Base-by-base conservation (phyloP, 1,140 invertebrate genomes). In the Dysdera silvatica region DNA sequence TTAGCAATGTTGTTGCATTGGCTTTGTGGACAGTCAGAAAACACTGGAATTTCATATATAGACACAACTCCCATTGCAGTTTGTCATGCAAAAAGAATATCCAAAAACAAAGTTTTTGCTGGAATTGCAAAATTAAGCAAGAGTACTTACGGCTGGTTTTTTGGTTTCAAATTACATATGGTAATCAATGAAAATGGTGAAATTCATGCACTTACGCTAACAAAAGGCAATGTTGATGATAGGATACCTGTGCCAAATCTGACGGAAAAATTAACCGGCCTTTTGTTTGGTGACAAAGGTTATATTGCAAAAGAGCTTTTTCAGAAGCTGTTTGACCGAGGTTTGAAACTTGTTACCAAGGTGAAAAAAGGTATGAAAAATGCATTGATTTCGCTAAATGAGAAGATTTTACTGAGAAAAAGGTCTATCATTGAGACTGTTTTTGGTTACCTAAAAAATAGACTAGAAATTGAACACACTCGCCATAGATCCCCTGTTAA, bases 111-210 rank as follows among this genome's bases (percentile, higher is more conserved):
- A 20, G 37, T 20, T 40, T 40, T 40, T 20, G 20, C 16, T 16
- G 37, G 37, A 40, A 16, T 40, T 45, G 52, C 52, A 10, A 26
- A 48, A 29, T 6, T 59, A 20, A 26, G 56, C 18, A 59, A 59
- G 24, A 59, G 0, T 48, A 6, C 41, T 8, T 59, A 59, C 14
- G 56, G 56, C 24, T 59, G 56, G 56, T 59, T 59, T 59, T 59
- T 2, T 59, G 56, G 56, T 37, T 59, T 59, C 6, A 59, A 59
- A 59, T 48, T 59, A 26, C 41, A 48, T 51, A 59, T 59, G 41
- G 41, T 59, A 59, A 47, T 59, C 24, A 59, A 59, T 59, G 43
- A 59, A 59, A 59, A 28, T 0, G 56, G 56, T 33, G 56, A 48
- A 59, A 59, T 59, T 59, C 40, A 59, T 29, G 41, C 24, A 12